Conservation (phyloP, 2,113 vertebrate species). For the Numenius arquata region DNA sequence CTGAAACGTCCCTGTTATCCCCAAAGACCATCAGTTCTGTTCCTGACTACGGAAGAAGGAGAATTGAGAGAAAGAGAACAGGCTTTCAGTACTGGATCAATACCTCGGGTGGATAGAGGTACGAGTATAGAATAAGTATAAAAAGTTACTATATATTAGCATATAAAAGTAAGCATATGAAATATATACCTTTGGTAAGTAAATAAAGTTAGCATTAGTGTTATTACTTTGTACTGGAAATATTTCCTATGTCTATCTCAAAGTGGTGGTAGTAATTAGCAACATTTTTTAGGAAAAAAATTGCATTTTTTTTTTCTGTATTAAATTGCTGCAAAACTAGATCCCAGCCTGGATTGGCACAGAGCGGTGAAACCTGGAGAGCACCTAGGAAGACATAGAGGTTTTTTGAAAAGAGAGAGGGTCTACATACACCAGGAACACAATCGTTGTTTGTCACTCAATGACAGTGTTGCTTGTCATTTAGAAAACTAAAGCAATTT, state of each 20-base stretch:
- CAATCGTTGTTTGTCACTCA: not conserved
- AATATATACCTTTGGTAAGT: not conserved
- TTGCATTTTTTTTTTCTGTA: not conserved
- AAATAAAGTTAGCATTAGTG: not conserved
- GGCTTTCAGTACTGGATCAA: not conserved
- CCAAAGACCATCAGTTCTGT: not conserved
- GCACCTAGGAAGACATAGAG: not conserved
- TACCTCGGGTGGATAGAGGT: not conserved
- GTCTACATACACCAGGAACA: not conserved
- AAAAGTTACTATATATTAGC: not conserved
- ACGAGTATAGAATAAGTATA: not conserved
- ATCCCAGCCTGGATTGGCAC: not conserved
- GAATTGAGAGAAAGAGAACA: not conserved
- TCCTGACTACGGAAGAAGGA: not conserved
- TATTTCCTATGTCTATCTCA: not conserved
- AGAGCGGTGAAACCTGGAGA: not conserved
- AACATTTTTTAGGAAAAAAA: not conserved
- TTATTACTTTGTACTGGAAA: not conserved
- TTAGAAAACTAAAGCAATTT: conserved; percentile 25
- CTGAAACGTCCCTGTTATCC: not conserved
- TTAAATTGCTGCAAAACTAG: not conserved
- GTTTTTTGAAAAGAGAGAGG: not conserved
- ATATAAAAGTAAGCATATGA: not conserved
- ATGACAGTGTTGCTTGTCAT: not conserved
- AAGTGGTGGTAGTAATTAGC: not conserved